A percentile compares a stretch with the other conserved stretches of the same genome.
phyloP scores from a whole-genome alignment of 2,888 invertebrate genomes.

The Shargacucullia verbasci region DNA sequence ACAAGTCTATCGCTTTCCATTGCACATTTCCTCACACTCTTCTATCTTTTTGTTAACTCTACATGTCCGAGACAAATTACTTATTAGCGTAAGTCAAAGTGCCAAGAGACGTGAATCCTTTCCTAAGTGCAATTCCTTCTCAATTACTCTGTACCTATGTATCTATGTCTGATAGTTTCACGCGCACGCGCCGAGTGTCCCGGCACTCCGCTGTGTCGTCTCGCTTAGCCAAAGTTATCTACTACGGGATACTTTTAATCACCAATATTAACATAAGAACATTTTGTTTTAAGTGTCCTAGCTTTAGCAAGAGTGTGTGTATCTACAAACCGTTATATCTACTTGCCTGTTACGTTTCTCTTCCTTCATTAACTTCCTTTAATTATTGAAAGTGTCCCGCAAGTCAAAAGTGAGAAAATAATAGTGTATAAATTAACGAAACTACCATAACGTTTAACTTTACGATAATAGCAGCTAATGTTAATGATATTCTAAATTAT shows the following conservation, averaged over 20 bases:
- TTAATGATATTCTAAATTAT: slow-evolving; percentile 80
- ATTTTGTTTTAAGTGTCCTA: slow-evolving; percentile 36
- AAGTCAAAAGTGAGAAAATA: slow-evolving; percentile 71
- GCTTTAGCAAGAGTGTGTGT: slow-evolving; percentile 47
- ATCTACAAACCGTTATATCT: slow-evolving; percentile 43
- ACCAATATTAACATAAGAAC: slow-evolving; percentile 40
- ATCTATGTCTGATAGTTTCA: slow-evolving; percentile 56
- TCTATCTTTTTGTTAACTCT: slow-evolving; percentile 53
- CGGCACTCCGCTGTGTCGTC: slow-evolving; percentile 55
- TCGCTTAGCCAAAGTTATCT: slow-evolving; percentile 68
- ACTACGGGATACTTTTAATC: slow-evolving; percentile 68
- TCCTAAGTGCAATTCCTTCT: slow-evolving; percentile 85
- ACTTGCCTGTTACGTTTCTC: slow-evolving; percentile 35
- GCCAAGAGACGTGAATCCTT: slow-evolving; percentile 83
- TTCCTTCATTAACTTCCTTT: slow-evolving; percentile 35
- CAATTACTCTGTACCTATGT: slow-evolving; percentile 73
- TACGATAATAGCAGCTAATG: slow-evolving; percentile 60
- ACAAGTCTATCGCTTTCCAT: slow-evolving; percentile 35
- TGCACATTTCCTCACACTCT: slow-evolving; percentile 37
- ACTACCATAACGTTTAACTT: slow-evolving; percentile 59
- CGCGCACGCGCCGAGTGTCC: slow-evolving; percentile 34
- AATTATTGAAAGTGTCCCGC: slow-evolving; percentile 71
- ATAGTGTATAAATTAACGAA: slow-evolving; percentile 67
- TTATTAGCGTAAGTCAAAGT: slow-evolving; percentile 85
- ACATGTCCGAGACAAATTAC: slow-evolving; percentile 56